These are phyloP conservation scores for Brachionus asplanchnoidis DNA, from an alignment of 1,140 invertebrate species.

Conservation along the genomic window DNA sequence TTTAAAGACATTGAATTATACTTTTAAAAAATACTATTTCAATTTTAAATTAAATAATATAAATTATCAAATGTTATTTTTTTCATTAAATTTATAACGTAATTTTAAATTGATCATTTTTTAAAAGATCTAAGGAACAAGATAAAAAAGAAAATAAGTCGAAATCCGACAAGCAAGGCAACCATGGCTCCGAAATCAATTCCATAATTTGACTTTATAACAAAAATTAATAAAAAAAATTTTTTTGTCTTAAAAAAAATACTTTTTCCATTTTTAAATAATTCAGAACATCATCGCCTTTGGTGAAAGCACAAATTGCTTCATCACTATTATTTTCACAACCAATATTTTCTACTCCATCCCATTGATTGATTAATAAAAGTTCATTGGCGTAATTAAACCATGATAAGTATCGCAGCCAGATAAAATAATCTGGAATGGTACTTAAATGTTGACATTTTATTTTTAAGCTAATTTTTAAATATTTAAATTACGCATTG, in stretches of 20 bases:
- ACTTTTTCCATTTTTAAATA: constrained; percentile 32
- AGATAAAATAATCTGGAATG: constrained; percentile 33
- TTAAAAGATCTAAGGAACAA: constrained; percentile 30
- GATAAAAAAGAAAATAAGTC: constrained; percentile 31
- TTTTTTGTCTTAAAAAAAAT: neutral
- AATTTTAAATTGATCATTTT: neutral
- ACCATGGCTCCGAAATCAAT: constrained; percentile 4
- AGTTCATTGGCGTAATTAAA: constrained; percentile 39
- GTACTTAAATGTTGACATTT: neutral
- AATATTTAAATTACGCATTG: neutral
- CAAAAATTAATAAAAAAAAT: neutral
- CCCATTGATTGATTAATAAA: constrained; percentile 39
- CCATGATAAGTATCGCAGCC: constrained; percentile 41
- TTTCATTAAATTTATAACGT: neutral
- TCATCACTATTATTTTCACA: no score
- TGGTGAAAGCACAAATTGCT: neutral
- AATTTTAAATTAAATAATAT: neutral
- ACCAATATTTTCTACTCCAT: neutral
- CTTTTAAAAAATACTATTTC: no score
- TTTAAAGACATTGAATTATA: no score
- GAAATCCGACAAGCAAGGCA: constrained; percentile 25
- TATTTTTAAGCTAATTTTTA: neutral
- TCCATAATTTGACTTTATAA: neutral
- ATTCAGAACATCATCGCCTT: neutral
- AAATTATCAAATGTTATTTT: neutral